Evolutionary conservation across 2,888 invertebrate genomes (phyloP).

Genomic region (Dolichomitus sp.): DNA sequence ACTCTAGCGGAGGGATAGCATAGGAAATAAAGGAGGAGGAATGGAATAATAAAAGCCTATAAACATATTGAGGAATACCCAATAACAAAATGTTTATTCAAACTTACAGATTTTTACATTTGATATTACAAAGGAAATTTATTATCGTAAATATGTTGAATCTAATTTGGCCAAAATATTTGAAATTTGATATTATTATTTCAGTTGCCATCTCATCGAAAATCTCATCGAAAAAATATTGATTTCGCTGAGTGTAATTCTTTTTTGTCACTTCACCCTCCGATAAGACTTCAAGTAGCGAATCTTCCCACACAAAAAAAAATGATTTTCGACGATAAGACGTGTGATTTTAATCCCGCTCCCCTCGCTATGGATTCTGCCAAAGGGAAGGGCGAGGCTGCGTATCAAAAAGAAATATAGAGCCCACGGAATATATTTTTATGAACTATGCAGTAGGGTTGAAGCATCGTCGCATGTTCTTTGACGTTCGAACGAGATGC

Average conservation of each 20-base stretch:
- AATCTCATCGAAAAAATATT: neutral
- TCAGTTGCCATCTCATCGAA: neutral
- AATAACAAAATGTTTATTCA: too few relatives aligned
- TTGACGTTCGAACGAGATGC: slow-evolving; percentile 81
- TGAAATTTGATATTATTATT: neutral
- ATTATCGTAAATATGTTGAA: neutral
- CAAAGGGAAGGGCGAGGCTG: neutral
- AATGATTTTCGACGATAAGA: neutral
- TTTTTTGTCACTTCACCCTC: neutral
- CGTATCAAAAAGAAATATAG: slow-evolving; percentile 37
- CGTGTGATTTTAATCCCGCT: neutral
- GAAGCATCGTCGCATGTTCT: slow-evolving; percentile 73
- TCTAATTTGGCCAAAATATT: neutral
- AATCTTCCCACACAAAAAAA: neutral
- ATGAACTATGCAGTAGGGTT: slow-evolving; percentile 78
- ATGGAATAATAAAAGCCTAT: too few relatives aligned
- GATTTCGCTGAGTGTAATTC: neutral
- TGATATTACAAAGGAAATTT: neutral
- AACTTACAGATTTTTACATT: too few relatives aligned
- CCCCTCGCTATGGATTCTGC: neutral
- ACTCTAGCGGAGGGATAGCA: too few relatives aligned
- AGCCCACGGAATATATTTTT: slow-evolving; percentile 83
- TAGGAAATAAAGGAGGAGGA: too few relatives aligned
- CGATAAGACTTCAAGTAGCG: neutral
- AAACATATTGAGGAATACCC: too few relatives aligned